Evolutionary conservation across 2,113 vertebrate genomes (phyloP).

Genomic region (Crotalus helleri): DNA sequence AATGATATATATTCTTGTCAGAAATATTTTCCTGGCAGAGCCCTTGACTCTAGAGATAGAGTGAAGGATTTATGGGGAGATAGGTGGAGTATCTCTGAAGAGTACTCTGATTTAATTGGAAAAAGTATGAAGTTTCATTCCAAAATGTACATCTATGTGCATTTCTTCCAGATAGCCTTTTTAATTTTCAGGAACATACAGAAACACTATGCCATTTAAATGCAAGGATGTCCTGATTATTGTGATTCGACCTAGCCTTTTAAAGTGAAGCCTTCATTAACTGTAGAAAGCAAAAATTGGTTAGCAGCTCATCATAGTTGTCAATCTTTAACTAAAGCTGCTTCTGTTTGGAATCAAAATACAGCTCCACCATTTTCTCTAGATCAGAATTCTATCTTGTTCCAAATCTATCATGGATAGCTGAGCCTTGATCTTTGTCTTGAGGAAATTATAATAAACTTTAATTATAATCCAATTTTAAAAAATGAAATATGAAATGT

Average conservation of each 20-base stretch:
- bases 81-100: not conserved
- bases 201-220: not conserved
- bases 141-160: not conserved
- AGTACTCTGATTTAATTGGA: not conserved
- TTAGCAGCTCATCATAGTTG: not conserved
- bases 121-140: not conserved
- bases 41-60: not conserved
- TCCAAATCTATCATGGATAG: not conserved
- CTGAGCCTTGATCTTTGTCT: conserved; percentile 10
- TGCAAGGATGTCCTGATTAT: not conserved
- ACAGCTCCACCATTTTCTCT: not conserved
- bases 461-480: conserved; percentile 5
- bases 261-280: not conserved
- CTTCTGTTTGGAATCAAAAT: not conserved
- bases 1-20: not conserved
- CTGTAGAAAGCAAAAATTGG: not conserved
- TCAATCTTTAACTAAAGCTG: not conserved
- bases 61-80: too few relatives aligned
- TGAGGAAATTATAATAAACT: conserved; percentile 1
- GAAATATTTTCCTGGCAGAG: not conserved
- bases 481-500: not conserved
- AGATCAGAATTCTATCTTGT: not conserved
- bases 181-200: not conserved
- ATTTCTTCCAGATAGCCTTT: not conserved
- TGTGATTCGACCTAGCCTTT: not conserved